Evolutionary conservation across 2,113 vertebrate species (phyloP), one percentile per base, ranked within the genome.

Genomic region (rat (Rattus norvegicus)): DNA sequence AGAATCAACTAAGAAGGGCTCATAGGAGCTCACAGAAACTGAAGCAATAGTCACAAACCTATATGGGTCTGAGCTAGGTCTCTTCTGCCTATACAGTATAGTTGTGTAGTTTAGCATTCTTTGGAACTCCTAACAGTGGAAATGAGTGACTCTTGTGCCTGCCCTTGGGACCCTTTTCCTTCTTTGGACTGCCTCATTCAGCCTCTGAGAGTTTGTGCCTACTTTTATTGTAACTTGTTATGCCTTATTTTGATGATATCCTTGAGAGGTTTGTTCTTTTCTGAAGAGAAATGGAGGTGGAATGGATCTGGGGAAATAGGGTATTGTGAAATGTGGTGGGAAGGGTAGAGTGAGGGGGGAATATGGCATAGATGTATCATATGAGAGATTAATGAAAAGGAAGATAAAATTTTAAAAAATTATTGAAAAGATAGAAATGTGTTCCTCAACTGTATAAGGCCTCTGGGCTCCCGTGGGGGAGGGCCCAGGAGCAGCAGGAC

Each of bases 311-410:
- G 4, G 1, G 33, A 16, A 6, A 20, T 24, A 56, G 10, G 4
- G 2, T 2, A n/a, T 2, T 16, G 0, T 56, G 52, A 47, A 11
- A 22, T 10, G 16, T 30, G 19, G 8, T 20, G 30, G 30, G 49
- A 56, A 19, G 2, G 11, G 0, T 80, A 2, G 30, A 49, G 39
- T 5, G 75, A 28, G 4, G 52, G 5, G 8, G 20, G 56, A 56
- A 2, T 36, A 19, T 5, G 5, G 9, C 56, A 19, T 5, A 56
- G 33, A n/a, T n/a, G 19, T 56, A 81, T 22, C n/a, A 5, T n/a
- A 56, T n/a, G 49, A 56, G 4, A n/a, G 17, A 36, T 54, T 17
- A 22, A n/a, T 20, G 22, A 5, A 81, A 6, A 52, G 7, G 43
- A 5, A 76, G 7, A 80, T 10, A 80, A 28, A 56, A 73, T 11